Conservation (phyloP, 1,140 invertebrate species). For the Tetragnatha versicolor region DNA sequence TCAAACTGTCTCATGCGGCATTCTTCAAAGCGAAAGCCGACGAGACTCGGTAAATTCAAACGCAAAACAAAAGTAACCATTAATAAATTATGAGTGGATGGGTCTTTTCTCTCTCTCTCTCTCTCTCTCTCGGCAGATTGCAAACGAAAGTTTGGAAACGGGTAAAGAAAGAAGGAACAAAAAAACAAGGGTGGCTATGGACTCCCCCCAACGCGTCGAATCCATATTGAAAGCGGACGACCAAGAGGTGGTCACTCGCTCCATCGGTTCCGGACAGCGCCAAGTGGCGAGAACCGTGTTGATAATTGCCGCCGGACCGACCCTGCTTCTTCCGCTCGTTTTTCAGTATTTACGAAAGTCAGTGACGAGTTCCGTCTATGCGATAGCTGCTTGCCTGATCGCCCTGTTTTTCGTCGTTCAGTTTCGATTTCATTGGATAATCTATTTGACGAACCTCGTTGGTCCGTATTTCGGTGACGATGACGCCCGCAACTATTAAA, state of each 20-base stretch:
- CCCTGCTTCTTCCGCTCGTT: neutral
- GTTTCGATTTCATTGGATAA: neutral
- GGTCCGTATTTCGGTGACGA: too few species aligned
- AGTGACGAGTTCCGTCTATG: neutral
- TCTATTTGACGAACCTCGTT: neutral
- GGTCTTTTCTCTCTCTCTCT: too few species aligned
- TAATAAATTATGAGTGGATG: too few species aligned
- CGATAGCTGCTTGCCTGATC: neutral
- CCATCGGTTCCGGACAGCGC: neutral
- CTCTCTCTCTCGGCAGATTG: too few species aligned
- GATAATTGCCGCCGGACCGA: neutral
- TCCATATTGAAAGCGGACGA: neutral
- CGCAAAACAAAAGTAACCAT: neutral
- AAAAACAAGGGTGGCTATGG: neutral
- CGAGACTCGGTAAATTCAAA: too few species aligned
- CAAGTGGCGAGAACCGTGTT: neutral
- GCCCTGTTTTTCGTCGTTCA: neutral
- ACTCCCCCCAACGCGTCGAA: neutral
- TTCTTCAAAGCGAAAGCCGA: too few species aligned
- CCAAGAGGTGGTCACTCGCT: neutral
- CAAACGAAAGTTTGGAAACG: too few species aligned
- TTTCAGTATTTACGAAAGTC: neutral
- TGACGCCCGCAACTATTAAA: neutral
- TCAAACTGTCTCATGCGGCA: too few species aligned
- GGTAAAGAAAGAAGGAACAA: neutral